Percentiles rank a stretch among this genome's conserved stretches.
Evolutionary conservation across 1,140 invertebrate species (phyloP).

Genomic region (Cydia strobilella): DNA sequence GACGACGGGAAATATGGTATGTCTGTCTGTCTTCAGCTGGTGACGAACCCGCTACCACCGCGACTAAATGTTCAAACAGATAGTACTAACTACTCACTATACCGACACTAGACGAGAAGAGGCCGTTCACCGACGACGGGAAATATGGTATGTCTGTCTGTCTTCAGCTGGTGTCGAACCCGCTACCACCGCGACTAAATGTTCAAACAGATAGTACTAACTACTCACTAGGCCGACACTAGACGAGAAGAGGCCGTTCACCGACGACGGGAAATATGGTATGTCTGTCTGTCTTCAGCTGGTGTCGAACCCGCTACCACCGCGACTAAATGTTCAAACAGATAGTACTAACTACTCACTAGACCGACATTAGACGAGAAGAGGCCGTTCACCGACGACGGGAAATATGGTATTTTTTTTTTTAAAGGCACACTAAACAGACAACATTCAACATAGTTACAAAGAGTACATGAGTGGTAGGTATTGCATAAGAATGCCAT

Average conservation of each 20-base stretch:
- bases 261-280: conserved; percentile 45
- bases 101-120: conserved; percentile 65
- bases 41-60: conserved; percentile 45
- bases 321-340: too few relatives aligned
- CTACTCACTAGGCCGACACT: too few relatives aligned
- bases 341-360: too few relatives aligned
- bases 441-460: too few relatives aligned
- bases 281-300: background rate
- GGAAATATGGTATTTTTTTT: too few relatives aligned
- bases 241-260: conserved; percentile 66
- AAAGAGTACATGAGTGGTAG: too few relatives aligned
- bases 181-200: too few relatives aligned
- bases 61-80: conserved; percentile 68
- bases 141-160: background rate
- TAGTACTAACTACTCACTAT: too few relatives aligned
- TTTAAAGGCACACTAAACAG: too few relatives aligned
- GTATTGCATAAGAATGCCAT: too few relatives aligned
- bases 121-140: conserved; percentile 58
- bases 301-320: background rate
- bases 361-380: too few relatives aligned
- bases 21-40: conserved; percentile 36
- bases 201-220: conserved; percentile 33
- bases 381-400: too few relatives aligned
- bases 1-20: conserved; percentile 42
- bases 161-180: background rate